Percentiles rank a stretch among this genome's conserved stretches.
Conservation (phyloP, 2,888 invertebrate genomes). For the Hylaea fasciaria region DNA sequence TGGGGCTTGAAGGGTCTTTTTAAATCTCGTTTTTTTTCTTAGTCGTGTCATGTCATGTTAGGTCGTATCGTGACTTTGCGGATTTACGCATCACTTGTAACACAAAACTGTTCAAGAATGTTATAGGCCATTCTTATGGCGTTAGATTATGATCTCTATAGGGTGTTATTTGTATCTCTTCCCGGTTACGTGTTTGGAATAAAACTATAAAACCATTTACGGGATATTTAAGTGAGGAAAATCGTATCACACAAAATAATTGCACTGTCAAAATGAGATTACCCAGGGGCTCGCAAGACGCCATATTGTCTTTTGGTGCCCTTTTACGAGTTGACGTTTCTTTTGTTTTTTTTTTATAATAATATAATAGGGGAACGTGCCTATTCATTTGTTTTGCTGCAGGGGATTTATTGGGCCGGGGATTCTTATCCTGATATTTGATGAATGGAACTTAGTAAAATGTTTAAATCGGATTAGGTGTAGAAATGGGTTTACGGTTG, state of each 20-base stretch:
- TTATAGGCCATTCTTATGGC: neutral
- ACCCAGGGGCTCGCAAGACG: slow-evolving; percentile 26
- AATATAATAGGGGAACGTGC: neutral
- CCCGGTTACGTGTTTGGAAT: slow-evolving; percentile 3
- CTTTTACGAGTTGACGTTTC: slow-evolving; percentile 21
- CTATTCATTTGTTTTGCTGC: too few species aligned
- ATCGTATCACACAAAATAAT: slow-evolving; percentile 35
- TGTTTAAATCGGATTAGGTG: too few species aligned
- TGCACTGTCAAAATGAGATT: slow-evolving; percentile 41
- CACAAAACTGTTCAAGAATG: too few species aligned
- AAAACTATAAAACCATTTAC: slow-evolving; percentile 32
- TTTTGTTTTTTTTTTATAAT: slow-evolving; percentile 11
- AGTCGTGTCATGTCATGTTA: too few species aligned
- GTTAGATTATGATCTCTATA: neutral
- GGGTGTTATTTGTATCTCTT: neutral
- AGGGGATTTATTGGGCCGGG: too few species aligned
- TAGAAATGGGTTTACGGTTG: too few species aligned
- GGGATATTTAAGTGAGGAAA: slow-evolving; percentile 32
- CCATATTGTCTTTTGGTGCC: slow-evolving; percentile 6
- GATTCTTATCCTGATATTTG: too few species aligned
- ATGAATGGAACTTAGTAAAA: too few species aligned
- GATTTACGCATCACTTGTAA: too few species aligned
- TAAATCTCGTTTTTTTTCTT: too few species aligned
- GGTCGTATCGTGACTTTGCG: too few species aligned
- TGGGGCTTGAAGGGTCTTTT: too few species aligned